Base-by-base conservation (phyloP, 2,797 vertebrate species). In the Sebastes hubbsi region DNA sequence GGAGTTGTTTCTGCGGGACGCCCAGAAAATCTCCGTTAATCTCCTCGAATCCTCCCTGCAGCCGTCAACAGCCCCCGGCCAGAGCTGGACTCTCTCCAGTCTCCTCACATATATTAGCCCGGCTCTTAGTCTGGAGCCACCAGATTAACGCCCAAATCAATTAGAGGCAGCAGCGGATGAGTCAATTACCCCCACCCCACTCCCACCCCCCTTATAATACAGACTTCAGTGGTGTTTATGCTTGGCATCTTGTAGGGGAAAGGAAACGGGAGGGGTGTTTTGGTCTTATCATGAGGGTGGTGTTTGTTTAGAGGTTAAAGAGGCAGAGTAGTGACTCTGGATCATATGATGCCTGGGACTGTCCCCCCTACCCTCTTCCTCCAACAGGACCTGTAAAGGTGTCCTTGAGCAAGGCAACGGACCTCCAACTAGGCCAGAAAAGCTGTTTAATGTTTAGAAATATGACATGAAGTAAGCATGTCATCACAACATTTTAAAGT, bases 81-180 rank as follows among this genome's bases (percentile, higher is more conserved):
- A 83, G 77, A 83, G 52, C 73, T 49, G 54, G 56, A 84, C 87
- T 87, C 90, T 92, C 88, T 84, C 89, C 88, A 83, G 84, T 78
- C 91, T 87, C 87, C 63, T 64, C 74, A 77, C 59, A 89, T 87
- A 87, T 87, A 87, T 87, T 88, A 91, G 80, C 88, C 80, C 2
- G 22, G 75, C 77, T 89, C 76, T 60, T 20, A 75, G 73, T 78
- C 83, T 68, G 70, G 49, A 83, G 63, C 29, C 80, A 60, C 72
- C 90, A 92, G 94, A 95, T 95, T 95, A 95, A 91, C 22, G 80
- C 86, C 83, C 61, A 75, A 93, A 94, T 93, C 93, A 95, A 95
- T 95, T 94, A 93, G 78, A 90, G 82, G 61, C 78, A 65, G 76
- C 74, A 93, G 74, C 84, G 83, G 86, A 87, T 82, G 82, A 94